Conservation (phyloP, 2,888 invertebrate species). For the Lacanobia oleracea region DNA sequence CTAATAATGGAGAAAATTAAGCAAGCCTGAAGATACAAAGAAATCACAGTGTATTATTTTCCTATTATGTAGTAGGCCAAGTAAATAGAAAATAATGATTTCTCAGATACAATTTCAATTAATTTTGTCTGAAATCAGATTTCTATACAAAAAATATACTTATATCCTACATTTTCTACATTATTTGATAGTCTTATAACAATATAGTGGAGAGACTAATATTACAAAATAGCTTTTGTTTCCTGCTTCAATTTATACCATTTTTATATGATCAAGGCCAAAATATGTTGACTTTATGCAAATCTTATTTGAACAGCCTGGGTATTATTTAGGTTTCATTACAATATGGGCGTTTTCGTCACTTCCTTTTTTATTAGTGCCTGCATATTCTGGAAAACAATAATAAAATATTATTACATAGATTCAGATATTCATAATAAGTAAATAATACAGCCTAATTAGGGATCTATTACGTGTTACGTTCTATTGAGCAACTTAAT, state of each 20-base stretch:
- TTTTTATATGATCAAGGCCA: constrained; percentile 20
- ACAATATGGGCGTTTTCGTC: constrained; percentile 10
- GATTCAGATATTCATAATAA: background rate
- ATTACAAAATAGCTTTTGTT: constrained; percentile 43
- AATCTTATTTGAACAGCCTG: constrained; percentile 52
- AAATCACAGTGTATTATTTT: background rate
- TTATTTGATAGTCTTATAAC: constrained; percentile 22
- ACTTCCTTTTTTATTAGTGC: constrained; percentile 26
- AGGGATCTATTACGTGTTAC: background rate
- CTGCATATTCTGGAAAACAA: constrained; percentile 46
- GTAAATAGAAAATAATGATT: background rate
- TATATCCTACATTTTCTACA: constrained; percentile 49
- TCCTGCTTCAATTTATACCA: constrained; percentile 11
- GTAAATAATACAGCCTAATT: background rate
- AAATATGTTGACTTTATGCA: constrained; percentile 34
- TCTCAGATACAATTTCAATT: background rate
- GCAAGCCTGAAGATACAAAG: background rate
- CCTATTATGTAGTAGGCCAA: background rate
- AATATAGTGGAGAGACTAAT: constrained; percentile 31
- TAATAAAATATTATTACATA: background rate
- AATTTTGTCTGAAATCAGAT: constrained; percentile 36
- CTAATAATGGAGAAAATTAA: background rate
- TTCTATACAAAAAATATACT: constrained; percentile 53
- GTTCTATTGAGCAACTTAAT: constrained; percentile 24
- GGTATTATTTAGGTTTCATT: constrained; percentile 32